Evolutionary conservation across 2,797 vertebrate species (phyloP).

Genomic region (Atherinosoma microstoma): DNA sequence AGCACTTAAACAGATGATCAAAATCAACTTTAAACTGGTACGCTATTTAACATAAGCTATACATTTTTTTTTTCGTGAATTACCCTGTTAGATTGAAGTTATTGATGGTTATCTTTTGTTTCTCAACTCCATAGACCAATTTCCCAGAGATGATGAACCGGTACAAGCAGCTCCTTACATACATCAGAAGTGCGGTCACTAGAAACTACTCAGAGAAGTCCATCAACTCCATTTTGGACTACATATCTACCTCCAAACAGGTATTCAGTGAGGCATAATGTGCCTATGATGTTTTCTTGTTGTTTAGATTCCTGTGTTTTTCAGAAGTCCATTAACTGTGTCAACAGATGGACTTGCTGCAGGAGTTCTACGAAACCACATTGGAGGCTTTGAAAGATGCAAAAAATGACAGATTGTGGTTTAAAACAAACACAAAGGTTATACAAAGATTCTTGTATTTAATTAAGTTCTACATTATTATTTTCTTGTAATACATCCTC

Average conservation of each 20-base stretch:
- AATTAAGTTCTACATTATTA: not conserved
- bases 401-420: slow-evolving; percentile 98
- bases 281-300: not conserved
- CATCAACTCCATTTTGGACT: slow-evolving; percentile 99
- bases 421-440: slow-evolving; percentile 99
- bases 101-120: not conserved
- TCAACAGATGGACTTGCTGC: slow-evolving; percentile 96
- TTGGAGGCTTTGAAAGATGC: slow-evolving; percentile 98
- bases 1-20: slow-evolving; percentile 99
- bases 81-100: not conserved
- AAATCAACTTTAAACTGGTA: slow-evolving; percentile 99
- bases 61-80: fast-evolving
- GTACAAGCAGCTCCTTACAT: slow-evolving; percentile 98
- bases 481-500: not conserved
- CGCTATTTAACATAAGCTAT: slow-evolving; percentile 26
- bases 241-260: slow-evolving; percentile 99
- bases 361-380: slow-evolving; percentile 99
- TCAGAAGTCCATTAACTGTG: slow-evolving; percentile 21
- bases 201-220: slow-evolving; percentile 99
- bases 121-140: slow-evolving; percentile 87
- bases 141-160: slow-evolving; percentile 99
- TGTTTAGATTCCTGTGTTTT: not conserved
- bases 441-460: slow-evolving; percentile 56
- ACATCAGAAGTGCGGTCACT: slow-evolving; percentile 98
- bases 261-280: slow-evolving; percentile 72